Conservation (phyloP, 2,888 invertebrate genomes). For the Anthophora plumipes region DNA sequence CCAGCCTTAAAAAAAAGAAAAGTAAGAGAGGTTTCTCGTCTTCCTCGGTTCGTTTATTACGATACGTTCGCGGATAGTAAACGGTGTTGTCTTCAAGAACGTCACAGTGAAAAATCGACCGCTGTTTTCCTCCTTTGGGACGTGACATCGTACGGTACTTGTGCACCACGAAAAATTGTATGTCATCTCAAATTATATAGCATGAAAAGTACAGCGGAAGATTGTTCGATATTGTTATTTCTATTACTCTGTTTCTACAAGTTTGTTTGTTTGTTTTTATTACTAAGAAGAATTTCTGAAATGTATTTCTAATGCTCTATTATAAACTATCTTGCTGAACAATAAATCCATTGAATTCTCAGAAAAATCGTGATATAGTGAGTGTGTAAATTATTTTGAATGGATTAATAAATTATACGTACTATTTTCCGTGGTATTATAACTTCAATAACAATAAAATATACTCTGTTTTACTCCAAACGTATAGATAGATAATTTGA, state of each 20-base stretch:
- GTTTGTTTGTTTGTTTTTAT: no score
- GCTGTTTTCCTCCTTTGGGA: slow-evolving; percentile 36
- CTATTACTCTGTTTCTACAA: background rate
- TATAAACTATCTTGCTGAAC: no score
- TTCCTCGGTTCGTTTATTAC: slow-evolving; percentile 43
- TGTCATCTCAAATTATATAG: slow-evolving; percentile 6
- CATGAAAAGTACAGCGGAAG: background rate
- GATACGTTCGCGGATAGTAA: slow-evolving; percentile 31
- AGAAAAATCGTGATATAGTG: no score
- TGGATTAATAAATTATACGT: no score
- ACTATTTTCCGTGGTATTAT: no score
- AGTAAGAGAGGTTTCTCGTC: slow-evolving; percentile 25
- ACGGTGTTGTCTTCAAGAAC: slow-evolving; percentile 14
- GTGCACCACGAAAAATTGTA: slow-evolving; percentile 10
- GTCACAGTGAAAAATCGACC: slow-evolving; percentile 58
- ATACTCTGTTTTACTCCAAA: no score
- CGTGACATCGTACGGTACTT: background rate
- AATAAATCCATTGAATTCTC: no score
- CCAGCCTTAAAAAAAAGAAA: slow-evolving; percentile 10
- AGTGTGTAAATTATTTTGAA: no score
- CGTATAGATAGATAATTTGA: no score
- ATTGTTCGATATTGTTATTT: background rate
- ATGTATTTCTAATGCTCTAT: no score
- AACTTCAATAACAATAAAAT: no score
- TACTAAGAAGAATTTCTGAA: background rate